Evolutionary conservation across 2,888 invertebrate genomes (phyloP).

Genomic region (Lasius platythorax): DNA sequence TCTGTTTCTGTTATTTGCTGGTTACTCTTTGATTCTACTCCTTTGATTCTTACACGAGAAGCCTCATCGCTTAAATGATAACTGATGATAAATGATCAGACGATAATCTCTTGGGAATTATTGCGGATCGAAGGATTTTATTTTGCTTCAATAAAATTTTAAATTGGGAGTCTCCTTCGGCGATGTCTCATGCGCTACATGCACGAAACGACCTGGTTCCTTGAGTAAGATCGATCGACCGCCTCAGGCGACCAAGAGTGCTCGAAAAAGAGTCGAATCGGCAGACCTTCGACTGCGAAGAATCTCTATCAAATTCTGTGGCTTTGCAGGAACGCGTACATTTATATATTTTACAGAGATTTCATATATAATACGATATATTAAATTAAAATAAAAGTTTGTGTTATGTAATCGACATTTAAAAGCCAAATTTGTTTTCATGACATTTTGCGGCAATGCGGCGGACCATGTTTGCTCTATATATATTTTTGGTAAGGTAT

Average conservation of each 20-base stretch:
- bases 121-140: constrained; percentile 13
- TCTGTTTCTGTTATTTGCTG: constrained; percentile 33
- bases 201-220: constrained; percentile 57
- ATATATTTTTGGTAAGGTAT: constrained; percentile 24
- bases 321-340: background rate
- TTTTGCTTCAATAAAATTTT: constrained; percentile 12
- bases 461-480: background rate
- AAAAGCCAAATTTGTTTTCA: background rate
- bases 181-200: constrained; percentile 39
- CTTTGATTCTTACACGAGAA: background rate
- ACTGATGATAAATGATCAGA: background rate
- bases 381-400: background rate
- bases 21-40: constrained; percentile 20
- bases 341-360: background rate
- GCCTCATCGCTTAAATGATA: background rate
- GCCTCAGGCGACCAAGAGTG: constrained; percentile 1
- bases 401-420: background rate
- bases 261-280: constrained; percentile 34
- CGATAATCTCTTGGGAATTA: constrained; percentile 13
- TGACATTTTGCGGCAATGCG: background rate
- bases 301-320: background rate
- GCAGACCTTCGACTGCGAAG: background rate
- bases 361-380: background rate
- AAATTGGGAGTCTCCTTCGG: constrained; percentile 17
- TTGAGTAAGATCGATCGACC: constrained; percentile 52